Percentiles rank a stretch among this genome's conserved stretches.
These are phyloP conservation scores for Ceriagrion tenellum DNA, from an alignment of 2,888 invertebrate genomes.

Conservation along the genomic window DNA sequence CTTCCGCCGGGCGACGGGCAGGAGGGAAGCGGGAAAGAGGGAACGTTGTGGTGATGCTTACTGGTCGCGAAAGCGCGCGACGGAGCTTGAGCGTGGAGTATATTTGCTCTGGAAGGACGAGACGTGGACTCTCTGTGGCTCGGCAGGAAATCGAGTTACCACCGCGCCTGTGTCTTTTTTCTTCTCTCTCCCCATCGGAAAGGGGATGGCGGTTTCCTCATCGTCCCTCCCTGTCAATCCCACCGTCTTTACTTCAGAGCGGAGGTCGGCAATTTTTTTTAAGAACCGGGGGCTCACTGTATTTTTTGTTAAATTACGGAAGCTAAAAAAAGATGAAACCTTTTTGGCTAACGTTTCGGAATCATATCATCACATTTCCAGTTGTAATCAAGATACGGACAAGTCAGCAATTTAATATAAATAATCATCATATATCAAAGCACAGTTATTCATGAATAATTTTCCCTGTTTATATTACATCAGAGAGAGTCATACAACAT, in stretches of 20 bases:
- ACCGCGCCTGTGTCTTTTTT: not conserved
- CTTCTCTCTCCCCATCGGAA: not conserved
- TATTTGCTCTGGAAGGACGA: not conserved
- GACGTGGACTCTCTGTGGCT: not conserved
- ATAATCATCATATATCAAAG: too few species aligned
- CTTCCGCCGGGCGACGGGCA: not conserved
- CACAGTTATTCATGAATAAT: too few species aligned
- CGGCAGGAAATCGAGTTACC: not conserved
- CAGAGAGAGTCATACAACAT: too few species aligned
- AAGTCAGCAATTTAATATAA: too few species aligned
- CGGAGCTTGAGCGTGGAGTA: not conserved
- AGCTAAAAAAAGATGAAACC: too few species aligned
- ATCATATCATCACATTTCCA: too few species aligned
- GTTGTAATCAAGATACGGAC: too few species aligned
- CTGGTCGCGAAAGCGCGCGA: not conserved
- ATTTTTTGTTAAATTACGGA: too few species aligned
- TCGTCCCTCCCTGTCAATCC: not conserved
- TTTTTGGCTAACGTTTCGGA: too few species aligned
- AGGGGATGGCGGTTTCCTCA: not conserved
- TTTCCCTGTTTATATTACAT: too few species aligned
- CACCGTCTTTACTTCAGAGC: not conserved
- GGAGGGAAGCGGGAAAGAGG: not conserved
- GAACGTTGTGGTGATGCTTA: not conserved
- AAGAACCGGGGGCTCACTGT: too few species aligned
- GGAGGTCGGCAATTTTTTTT: too few species aligned